Base-by-base conservation (phyloP, 37 sponge, comb jelly and placozoan genomes). In the Aphrocallistes beatrix region DNA sequence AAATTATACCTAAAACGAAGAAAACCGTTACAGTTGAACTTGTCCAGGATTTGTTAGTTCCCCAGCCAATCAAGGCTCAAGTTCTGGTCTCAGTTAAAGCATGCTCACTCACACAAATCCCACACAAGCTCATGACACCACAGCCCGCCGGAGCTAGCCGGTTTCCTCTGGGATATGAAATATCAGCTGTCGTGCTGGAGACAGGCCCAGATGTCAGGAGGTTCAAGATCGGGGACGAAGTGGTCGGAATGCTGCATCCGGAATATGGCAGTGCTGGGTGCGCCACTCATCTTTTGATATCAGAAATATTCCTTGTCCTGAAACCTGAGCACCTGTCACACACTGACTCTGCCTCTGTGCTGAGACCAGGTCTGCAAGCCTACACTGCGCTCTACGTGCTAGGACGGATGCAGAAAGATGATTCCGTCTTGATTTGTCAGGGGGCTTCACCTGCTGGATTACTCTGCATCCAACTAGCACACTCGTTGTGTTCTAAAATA, bases 151-250 rank as follows among this genome's bases (percentile, higher is more conserved):
- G 23, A 34, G 85, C 51, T 23, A 39, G 38, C 8, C 86, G 89
- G 86, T 81, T 90, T 37, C 89, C 94, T 82, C 88, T 93, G 6
- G 94, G 94, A 3, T 45, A 39, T 37, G 92, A 91, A 39, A 90
- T 94, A 37, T 90, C 94, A 23, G 94, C 92, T 38, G 49, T 90
- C 1, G 87, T 94, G 38, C 88, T 83, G 23, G 91, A 91, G 87
- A 91, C 85, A 42, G 93, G 93, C 23, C 37, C 87, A 28, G 81
- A 51, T 40, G 93, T 87, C 39, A 84, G 45, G 37, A 37, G 50
- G 37, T 51, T 91, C 39, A 37, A 37, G 1, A 84, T 89, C 32
- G 87, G 85, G 6, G 89, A 92, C 23, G 89, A 92, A 51, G 93
- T 92, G 1, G 81, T 69, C 36, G 91, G 93, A 10, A 81, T 93